Base-by-base conservation (phyloP, 2,113 vertebrate species). In the Pongo pygmaeus region DNA sequence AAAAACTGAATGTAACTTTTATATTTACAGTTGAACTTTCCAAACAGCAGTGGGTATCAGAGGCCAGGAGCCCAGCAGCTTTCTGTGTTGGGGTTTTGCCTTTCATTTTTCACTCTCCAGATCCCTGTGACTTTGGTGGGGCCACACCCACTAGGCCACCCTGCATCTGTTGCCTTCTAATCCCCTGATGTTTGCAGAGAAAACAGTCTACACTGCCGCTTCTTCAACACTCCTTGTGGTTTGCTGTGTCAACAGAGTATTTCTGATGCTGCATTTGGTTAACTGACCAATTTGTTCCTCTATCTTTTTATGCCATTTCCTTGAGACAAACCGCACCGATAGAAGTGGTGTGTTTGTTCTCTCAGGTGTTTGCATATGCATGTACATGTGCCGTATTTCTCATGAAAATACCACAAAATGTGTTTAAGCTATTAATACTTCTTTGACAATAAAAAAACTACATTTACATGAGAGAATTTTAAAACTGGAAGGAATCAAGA, bases 171-270 rank as follows among this genome's bases (percentile, higher is more conserved):
- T 93, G 94, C 61, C 74, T 90, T 96, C 17, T 5, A 96, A 96
- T 70, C n/a, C 23, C 95, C 92, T 22, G 0, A 1, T 32, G 4
- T 81, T n/a, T 77, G 27, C 69, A 23, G 40, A 70, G 43, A 43
- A 55, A 85, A 35, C 8, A 27, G 30, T 40, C 48, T 67, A 75
- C 86, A 84, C 96, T 90, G 55, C 64, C 32, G 16, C 77, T 93
- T 96, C 20, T 87, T 55, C 89, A 64, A 48, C 27, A 93, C 17
- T 87, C 95, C 83, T 9, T 96, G 86, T 84, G 97, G 97, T 96
- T 98, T 98, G 92, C 97, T 97, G 77, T 91, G 91, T 92, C 97
- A 98, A 92, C 38, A 94, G 6, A 13, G 61, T 77, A 93, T 97
- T 97, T 67, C 81, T 97, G 93, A 32, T 35, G 38, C 2, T 0